Evolutionary conservation across 2,113 vertebrate genomes (phyloP), one percentile per base, ranked within the genome.

Genomic region (Lonchura striata): DNA sequence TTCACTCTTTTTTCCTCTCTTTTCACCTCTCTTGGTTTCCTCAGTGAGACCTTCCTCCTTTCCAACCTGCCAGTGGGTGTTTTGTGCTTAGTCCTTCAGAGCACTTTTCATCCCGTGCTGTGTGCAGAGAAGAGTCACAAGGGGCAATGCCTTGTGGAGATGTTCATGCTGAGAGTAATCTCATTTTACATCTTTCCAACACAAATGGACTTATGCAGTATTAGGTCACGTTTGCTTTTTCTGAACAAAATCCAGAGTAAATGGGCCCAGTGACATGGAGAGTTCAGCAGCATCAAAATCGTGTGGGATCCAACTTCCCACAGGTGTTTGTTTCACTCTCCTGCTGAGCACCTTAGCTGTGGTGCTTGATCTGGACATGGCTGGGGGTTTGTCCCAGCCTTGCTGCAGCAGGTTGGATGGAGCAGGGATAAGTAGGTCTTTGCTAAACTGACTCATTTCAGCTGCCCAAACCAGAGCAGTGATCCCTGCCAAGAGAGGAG

Each of bases 161-260:
- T 21, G 15, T 60, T 72, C 56, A 6, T 85, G 65, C 49, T 64
- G 52, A 96, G 35, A 90, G n/a, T n/a, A 83, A 84, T 91, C 81
- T 78, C 66, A 76, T 85, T 90, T 72, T 85, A 47, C 84, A 16
- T 88, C 79, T 78, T 66, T 54, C 79, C 83, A 86, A 59, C 46
- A 75, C 65, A 87, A 66, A 84, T 64, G 53, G 72, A 60, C 50
- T 94, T 82, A 33, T 16, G 76, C 77, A 53, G 59, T 88, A 59
- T 90, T 37, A 68, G 85, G 66, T 94, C 72, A 90, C 78, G 83
- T 92, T 88, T 77, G 24, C 44, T 84, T 90, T 70, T 83, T 30
- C 79, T 93, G 76, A 93, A 46, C 72, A 88, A 82, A 93, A 81
- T 66, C 72, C 77, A n/a, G 18, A 76, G 53, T 87, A 93, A 94